Conservation (phyloP, 2,113 vertebrate genomes). For the Chamaea fasciata region DNA sequence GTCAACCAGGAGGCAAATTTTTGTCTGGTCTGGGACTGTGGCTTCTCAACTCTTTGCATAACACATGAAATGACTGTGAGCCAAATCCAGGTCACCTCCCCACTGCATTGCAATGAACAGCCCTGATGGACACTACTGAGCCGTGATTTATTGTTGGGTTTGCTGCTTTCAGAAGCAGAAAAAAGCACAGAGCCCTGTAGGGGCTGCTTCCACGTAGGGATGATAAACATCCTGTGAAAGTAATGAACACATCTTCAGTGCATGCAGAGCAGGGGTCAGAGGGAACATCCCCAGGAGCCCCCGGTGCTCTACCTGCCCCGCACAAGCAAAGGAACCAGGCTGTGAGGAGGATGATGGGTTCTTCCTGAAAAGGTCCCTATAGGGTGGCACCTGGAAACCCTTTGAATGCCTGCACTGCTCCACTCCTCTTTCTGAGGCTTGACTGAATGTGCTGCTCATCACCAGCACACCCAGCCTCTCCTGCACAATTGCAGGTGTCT, state of each 20-base stretch:
- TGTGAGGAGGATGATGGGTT: background rate
- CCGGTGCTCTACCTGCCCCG: background rate
- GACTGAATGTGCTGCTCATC: background rate
- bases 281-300: background rate
- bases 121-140: background rate
- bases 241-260: background rate
- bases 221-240: background rate
- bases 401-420: background rate
- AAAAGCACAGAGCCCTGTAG: background rate
- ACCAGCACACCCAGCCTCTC: background rate
- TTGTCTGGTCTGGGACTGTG: background rate
- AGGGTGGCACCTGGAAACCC: background rate
- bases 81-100: background rate
- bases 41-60: background rate
- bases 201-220: background rate
- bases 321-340: rapidly evolving
- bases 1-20: background rate
- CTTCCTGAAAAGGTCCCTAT: background rate
- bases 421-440: background rate
- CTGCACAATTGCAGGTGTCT: background rate
- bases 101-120: rapidly evolving
- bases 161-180: background rate
- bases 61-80: background rate
- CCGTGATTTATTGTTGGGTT: background rate
- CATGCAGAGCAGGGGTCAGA: background rate